Percentiles rank a stretch among this genome's conserved stretches.
These are phyloP conservation scores for Drosophila parabipectinata DNA, from an alignment of 1,140 invertebrate species.

Conservation along the genomic window DNA sequence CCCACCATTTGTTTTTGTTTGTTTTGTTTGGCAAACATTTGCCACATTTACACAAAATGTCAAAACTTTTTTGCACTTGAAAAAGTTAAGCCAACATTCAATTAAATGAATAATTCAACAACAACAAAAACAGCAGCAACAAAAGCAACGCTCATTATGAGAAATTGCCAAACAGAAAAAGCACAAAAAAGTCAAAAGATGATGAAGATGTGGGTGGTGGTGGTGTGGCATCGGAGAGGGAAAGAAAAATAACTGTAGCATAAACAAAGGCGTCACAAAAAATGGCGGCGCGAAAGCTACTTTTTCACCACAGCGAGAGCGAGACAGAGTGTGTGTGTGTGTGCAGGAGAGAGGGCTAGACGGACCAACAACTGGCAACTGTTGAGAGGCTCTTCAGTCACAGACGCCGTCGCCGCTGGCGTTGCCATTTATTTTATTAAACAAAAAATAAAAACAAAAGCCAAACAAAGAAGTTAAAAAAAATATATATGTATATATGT, in stretches of 20 bases:
- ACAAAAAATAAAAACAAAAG: slow-evolving; percentile 52
- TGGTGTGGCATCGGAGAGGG: slow-evolving; percentile 13
- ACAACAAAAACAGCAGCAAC: slow-evolving; percentile 26
- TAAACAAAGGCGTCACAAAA: slow-evolving; percentile 82
- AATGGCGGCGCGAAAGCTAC: slow-evolving; percentile 83
- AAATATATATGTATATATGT: slow-evolving; percentile 27
- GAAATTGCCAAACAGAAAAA: slow-evolving; percentile 71
- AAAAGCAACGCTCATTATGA: slow-evolving; percentile 71
- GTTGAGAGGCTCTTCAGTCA: slow-evolving; percentile 67
- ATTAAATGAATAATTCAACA: slow-evolving; percentile 71
- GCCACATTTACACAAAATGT: slow-evolving; percentile 79
- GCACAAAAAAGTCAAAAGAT: slow-evolving; percentile 51
- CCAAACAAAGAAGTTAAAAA: slow-evolving; percentile 22
- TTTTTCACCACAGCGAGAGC: slow-evolving; percentile 49
- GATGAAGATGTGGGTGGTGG: slow-evolving; percentile 14
- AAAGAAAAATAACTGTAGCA: slow-evolving; percentile 65
- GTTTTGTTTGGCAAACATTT: slow-evolving; percentile 44
- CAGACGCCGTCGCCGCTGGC: slow-evolving; percentile 67
- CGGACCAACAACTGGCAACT: slow-evolving; percentile 61
- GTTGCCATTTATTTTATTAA: slow-evolving; percentile 81
- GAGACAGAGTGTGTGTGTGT: slow-evolving; percentile 4
- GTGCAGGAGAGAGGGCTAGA: slow-evolving; percentile 15
- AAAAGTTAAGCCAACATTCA: slow-evolving; percentile 70
- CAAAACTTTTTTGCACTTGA: slow-evolving; percentile 83
- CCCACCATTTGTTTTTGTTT: not conserved